Evolutionary conservation across 2,113 vertebrate species (phyloP).

Genomic region (Hydropotes inermis): DNA sequence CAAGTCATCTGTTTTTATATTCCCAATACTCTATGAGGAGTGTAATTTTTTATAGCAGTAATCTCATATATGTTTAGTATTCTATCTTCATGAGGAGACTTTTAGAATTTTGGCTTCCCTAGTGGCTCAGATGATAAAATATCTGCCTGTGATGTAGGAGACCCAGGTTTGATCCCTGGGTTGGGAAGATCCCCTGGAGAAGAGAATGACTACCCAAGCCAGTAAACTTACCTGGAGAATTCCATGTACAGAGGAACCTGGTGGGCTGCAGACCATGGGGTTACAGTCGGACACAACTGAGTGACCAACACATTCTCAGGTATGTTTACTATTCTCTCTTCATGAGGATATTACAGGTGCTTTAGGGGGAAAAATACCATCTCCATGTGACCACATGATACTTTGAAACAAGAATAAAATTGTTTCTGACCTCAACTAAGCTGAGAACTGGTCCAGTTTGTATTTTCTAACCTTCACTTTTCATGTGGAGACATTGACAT

Average conservation of each 20-base stretch:
- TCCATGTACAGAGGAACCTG: not conserved
- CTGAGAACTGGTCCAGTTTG: not conserved
- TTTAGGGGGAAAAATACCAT: not conserved
- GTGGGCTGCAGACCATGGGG: not conserved
- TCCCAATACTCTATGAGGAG: not conserved
- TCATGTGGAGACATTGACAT: not conserved
- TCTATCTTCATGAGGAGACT: not conserved
- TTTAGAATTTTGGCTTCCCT: not conserved
- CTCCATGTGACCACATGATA: not conserved
- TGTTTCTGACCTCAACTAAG: constrained; percentile 12
- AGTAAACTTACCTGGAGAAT: not conserved
- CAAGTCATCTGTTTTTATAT: constrained; percentile 12
- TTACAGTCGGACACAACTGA: not conserved
- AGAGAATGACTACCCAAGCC: not conserved
- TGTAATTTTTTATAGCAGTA: not conserved
- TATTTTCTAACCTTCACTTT: not conserved
- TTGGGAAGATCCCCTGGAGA: not conserved
- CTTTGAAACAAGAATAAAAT: not conserved
- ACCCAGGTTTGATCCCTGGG: not conserved
- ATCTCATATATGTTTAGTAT: not conserved
- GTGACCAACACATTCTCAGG: not conserved
- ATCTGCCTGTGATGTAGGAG: not conserved
- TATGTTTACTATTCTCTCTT: constrained; percentile 1
- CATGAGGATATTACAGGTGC: not conserved
- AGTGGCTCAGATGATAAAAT: not conserved